Evolutionary conservation across 2,113 vertebrate genomes (phyloP), one percentile per base, ranked within the genome.

Genomic region (Polyodon spathula): DNA sequence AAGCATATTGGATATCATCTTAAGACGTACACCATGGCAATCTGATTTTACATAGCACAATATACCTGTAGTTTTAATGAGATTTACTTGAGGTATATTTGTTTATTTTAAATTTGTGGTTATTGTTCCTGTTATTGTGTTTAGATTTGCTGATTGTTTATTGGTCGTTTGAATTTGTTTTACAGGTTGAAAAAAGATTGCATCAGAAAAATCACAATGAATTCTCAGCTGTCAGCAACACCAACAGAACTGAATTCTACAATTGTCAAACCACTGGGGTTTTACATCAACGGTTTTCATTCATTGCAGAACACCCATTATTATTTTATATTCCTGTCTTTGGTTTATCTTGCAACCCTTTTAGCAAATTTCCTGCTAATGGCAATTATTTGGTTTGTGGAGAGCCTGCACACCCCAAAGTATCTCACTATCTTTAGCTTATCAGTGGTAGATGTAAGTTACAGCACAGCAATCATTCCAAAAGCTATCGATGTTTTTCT

Each of bases 401-500:
- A 40, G 1, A 15, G 39, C 17, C 54, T 56, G 5, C 27, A 56
- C 9, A 56, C 54, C 5, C 54, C 54, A 9, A 56, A 56, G 39
- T 56, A 56, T 16, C 6, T 56, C 1, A 16, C 39, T 5, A 16
- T 56, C 17, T 56, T 56, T 56, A 56, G 17, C 15, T 38, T 56
- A 40, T 37, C 54, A 5, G 6, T 56, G 4, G 54, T 14, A 56
- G 54, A 56, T 40, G 6, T 56, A 2, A 9, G 27, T 16, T n/a
- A 12, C 16, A 56, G 54, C 54, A 56, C 54, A 9, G 54, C 54
- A 5, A 10, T 56, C 9, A 40, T 56, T 37, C 54, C 54, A 56
- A 56, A 56, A 40, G 2, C 10, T 40, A 37, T 56, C 5, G 11
- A 56, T 14, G 10, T 14, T 1, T 56, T 56, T 40, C 54, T 56